phyloP scores from a whole-genome alignment of 2,888 invertebrate genomes.

The Erebia ligea region DNA sequence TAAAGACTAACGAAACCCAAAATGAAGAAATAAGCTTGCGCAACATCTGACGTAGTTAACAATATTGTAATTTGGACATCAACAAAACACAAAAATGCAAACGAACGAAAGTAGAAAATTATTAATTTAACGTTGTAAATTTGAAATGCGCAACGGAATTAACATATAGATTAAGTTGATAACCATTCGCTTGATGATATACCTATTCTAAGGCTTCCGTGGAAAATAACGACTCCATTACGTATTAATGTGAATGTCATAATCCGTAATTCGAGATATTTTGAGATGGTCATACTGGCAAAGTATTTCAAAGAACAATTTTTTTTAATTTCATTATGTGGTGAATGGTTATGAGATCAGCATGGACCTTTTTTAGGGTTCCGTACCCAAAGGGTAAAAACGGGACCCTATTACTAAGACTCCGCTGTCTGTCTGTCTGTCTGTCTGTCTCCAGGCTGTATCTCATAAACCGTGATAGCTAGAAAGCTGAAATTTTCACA shows the following conservation, averaged over 20 bases:
- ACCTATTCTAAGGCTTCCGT: background rate
- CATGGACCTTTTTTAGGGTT: too few species aligned
- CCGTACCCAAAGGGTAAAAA: too few species aligned
- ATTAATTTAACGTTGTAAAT: conserved; percentile 18
- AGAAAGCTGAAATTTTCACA: too few species aligned
- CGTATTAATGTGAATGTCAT: background rate
- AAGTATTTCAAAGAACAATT: too few species aligned
- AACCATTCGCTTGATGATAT: background rate
- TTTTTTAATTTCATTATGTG: too few species aligned
- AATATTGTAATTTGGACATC: background rate
- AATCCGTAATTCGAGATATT: background rate
- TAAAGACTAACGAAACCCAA: too few species aligned
- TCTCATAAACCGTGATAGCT: too few species aligned
- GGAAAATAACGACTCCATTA: conserved; percentile 6
- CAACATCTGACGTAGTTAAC: background rate
- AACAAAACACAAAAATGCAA: conserved; percentile 31
- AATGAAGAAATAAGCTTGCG: background rate
- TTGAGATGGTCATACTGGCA: conserved; percentile 8
- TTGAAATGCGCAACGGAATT: conserved; percentile 21
- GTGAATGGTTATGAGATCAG: too few species aligned
- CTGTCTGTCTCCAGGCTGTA: too few species aligned
- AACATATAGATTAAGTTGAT: conserved; percentile 13
- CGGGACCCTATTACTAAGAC: too few species aligned
- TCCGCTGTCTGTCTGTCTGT: too few species aligned
- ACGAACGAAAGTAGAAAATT: conserved; percentile 33